Percentiles rank a stretch among this genome's conserved stretches.
Evolutionary conservation across 2,113 vertebrate species (phyloP).

Genomic region (Leptosomus discolor): DNA sequence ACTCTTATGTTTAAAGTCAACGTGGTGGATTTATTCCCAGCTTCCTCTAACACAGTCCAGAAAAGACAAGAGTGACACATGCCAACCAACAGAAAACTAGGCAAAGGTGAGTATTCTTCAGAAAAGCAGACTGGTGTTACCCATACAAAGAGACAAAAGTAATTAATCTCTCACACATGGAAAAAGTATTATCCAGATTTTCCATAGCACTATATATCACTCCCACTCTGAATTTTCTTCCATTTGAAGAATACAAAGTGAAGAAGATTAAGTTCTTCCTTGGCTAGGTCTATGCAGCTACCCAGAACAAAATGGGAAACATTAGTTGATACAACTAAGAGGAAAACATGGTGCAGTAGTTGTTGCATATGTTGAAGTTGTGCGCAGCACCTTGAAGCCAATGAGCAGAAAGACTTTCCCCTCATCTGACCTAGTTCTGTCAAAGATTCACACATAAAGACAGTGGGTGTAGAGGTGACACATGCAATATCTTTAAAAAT

Average conservation of each 20-base stretch:
- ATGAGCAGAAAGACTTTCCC: neutral
- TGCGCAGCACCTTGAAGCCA: neutral
- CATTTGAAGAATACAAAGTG: neutral
- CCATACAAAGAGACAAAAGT: neutral
- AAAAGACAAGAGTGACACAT: neutral
- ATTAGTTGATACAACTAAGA: neutral
- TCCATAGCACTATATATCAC: neutral
- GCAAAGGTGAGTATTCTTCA: neutral
- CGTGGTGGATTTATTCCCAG: neutral
- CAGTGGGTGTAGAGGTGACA: slow-evolving; percentile 48
- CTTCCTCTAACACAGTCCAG: neutral
- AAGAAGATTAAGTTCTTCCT: neutral
- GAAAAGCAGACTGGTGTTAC: neutral
- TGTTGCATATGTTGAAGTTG: neutral
- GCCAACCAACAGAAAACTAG: neutral
- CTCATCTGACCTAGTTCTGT: slow-evolving; percentile 52
- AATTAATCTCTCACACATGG: neutral
- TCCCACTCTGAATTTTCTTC: neutral
- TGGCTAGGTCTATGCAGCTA: neutral
- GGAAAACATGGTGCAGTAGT: neutral
- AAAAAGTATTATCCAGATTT: neutral
- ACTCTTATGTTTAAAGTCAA: neutral
- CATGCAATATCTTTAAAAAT: neutral
- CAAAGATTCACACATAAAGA: slow-evolving; percentile 38
- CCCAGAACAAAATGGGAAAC: neutral